Evolutionary conservation across 2,888 invertebrate species (phyloP).

Genomic region (Luffia ferchaultella): DNA sequence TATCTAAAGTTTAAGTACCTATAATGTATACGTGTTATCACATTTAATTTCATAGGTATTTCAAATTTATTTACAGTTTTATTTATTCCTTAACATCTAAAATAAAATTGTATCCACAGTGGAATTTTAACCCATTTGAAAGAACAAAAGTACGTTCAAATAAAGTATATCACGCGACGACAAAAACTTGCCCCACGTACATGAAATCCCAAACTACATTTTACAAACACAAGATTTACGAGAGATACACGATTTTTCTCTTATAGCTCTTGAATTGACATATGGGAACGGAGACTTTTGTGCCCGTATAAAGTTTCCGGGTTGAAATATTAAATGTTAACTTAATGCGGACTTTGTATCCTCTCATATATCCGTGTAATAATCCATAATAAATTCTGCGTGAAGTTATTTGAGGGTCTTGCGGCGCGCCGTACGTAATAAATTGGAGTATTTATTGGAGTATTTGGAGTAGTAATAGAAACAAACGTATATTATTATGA

Average conservation of each 20-base stretch:
- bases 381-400: conserved; percentile 23
- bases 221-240: background rate
- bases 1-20: no score
- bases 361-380: conserved; percentile 15
- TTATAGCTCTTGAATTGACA: background rate
- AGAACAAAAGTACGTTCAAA: background rate
- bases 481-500: conserved; percentile 22
- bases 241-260: background rate
- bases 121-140: no score
- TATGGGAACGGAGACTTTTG: background rate
- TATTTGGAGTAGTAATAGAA: conserved; percentile 23
- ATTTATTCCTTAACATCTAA: no score
- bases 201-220: background rate
- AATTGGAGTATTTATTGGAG: conserved; percentile 1
- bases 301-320: background rate
- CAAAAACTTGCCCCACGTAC: background rate
- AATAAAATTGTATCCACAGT: no score
- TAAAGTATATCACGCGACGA: background rate
- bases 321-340: background rate
- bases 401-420: conserved; percentile 18
- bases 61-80: no score
- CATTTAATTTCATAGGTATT: no score
- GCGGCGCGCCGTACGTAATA: conserved; percentile 12
- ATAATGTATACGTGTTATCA: no score
- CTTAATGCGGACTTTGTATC: background rate